Percentiles rank a stretch among this genome's conserved stretches.
Conservation (phyloP, 30 jellyfish, hydroid and myxozoan genomes). For the Hydractinia echinata region DNA sequence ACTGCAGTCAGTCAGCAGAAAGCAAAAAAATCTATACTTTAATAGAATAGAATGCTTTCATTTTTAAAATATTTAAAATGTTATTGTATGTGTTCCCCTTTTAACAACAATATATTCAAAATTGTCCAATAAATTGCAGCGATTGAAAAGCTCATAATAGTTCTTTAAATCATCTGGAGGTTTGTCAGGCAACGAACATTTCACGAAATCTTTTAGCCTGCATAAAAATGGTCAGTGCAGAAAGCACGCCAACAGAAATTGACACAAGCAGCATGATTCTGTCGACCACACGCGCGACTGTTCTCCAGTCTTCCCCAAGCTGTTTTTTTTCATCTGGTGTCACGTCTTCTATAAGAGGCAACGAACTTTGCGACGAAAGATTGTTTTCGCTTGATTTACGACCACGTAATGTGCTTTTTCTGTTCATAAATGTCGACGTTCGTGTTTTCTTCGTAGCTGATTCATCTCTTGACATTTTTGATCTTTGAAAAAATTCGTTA, state of each 20-base stretch:
- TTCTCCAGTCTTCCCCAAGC: conserved; percentile 76
- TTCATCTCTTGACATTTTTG: conserved; percentile 1
- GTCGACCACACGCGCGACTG: conserved; percentile 80
- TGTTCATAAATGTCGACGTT: background rate
- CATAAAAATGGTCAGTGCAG: conserved; percentile 70
- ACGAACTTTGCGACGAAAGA: conserved; percentile 11
- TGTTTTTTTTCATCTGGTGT: conserved; percentile 34
- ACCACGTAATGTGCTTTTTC: background rate
- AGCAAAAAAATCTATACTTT: too few relatives aligned
- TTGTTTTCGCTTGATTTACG: background rate
- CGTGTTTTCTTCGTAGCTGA: background rate
- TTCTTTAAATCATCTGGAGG: too few relatives aligned
- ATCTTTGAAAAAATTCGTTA: background rate
- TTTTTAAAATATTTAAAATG: too few relatives aligned
- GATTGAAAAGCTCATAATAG: too few relatives aligned
- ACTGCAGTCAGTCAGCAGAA: too few relatives aligned
- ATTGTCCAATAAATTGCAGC: too few relatives aligned
- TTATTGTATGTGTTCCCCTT: too few relatives aligned
- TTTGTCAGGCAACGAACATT: conserved; percentile 39
- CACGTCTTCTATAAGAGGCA: background rate
- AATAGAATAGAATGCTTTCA: too few relatives aligned
- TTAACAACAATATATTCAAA: too few relatives aligned
- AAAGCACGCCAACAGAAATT: conserved; percentile 59
- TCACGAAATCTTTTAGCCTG: conserved; percentile 67
- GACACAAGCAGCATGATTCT: conserved; percentile 68